Conservation (phyloP, 2,797 vertebrate species). For the Coranthus polyacanthus region DNA sequence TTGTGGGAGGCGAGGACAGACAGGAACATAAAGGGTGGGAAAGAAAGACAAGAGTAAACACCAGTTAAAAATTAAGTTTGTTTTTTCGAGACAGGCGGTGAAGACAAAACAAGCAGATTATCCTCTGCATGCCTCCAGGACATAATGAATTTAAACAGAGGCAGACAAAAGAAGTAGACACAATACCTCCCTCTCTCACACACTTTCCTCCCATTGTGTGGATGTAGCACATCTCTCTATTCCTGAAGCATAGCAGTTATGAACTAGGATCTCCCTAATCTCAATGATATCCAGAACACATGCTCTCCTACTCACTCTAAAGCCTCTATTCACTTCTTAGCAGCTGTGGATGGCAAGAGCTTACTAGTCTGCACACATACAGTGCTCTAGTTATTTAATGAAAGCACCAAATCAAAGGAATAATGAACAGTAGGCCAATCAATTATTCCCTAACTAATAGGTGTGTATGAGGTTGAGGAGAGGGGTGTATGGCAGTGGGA, state of each 20-base stretch:
- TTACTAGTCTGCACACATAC: slow-evolving; percentile 56
- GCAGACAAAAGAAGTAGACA: slow-evolving; percentile 59
- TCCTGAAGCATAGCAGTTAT: slow-evolving; percentile 51
- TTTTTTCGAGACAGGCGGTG: slow-evolving; percentile 58
- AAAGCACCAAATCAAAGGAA: slow-evolving; percentile 76
- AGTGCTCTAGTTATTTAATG: slow-evolving; percentile 58
- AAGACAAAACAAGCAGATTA: slow-evolving; percentile 78
- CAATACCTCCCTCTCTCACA: slow-evolving; percentile 43
- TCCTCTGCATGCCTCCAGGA: slow-evolving; percentile 64
- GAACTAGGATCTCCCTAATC: slow-evolving; percentile 64
- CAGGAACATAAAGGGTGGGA: slow-evolving; percentile 26
- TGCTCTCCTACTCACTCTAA: slow-evolving; percentile 50
- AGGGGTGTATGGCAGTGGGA: slow-evolving; percentile 46
- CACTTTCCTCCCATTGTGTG: slow-evolving; percentile 25
- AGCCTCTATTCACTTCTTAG: slow-evolving; percentile 54
- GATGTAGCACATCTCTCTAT: slow-evolving; percentile 30
- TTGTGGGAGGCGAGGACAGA: slow-evolving; percentile 18
- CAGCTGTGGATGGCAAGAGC: slow-evolving; percentile 52
- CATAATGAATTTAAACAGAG: slow-evolving; percentile 67
- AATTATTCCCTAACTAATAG: slow-evolving; percentile 76
- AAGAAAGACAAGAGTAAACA: slow-evolving; percentile 62
- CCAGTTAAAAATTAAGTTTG: slow-evolving; percentile 72
- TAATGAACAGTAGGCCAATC: slow-evolving; percentile 76
- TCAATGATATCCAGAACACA: slow-evolving; percentile 67
- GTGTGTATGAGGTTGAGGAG: slow-evolving; percentile 52